phyloP scores from a whole-genome alignment of 2,113 vertebrate genomes.

The Prietella phreatophila region DNA sequence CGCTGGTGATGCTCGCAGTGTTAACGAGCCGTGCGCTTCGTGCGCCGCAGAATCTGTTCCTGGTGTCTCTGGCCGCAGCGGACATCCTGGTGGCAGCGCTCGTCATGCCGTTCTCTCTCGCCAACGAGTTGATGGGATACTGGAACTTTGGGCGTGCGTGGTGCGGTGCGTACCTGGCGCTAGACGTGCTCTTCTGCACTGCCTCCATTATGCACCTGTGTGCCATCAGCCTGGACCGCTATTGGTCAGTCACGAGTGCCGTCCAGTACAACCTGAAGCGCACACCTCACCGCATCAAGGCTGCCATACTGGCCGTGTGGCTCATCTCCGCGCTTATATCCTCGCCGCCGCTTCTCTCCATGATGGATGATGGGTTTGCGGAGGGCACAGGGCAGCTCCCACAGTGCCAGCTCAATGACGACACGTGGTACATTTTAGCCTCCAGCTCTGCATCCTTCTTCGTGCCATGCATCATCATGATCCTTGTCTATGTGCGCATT shows the following conservation, averaged over 20 bases:
- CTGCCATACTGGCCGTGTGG: constrained; percentile 82
- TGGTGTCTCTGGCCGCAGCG: constrained; percentile 78
- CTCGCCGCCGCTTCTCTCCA: constrained; percentile 78
- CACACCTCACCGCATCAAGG: constrained; percentile 79
- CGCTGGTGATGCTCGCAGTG: constrained; percentile 84
- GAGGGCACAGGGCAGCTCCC: constrained; percentile 51
- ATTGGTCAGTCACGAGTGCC: constrained; percentile 83
- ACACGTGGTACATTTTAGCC: constrained; percentile 87
- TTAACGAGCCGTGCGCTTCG: constrained; percentile 74
- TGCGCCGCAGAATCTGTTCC: constrained; percentile 75
- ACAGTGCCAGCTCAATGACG: constrained; percentile 79
- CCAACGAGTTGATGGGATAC: constrained; percentile 83
- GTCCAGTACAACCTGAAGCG: constrained; percentile 79
- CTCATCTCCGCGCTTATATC: constrained; percentile 84
- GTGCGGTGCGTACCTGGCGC: constrained; percentile 85
- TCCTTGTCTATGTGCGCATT: constrained; percentile 86
- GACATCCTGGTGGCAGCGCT: constrained; percentile 82
- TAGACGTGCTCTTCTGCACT: constrained; percentile 90
- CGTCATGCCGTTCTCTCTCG: constrained; percentile 81
- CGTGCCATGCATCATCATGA: constrained; percentile 88
- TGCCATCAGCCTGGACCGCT: constrained; percentile 88
- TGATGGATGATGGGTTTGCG: constrained; percentile 66
- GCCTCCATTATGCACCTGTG: constrained; percentile 90
- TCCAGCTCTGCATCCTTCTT: constrained; percentile 89
- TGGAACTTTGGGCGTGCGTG: constrained; percentile 86